Percentiles rank a stretch among this genome's conserved stretches.
Conservation (phyloP, 2,888 invertebrate genomes). For the Acanthosepion esculentum region DNA sequence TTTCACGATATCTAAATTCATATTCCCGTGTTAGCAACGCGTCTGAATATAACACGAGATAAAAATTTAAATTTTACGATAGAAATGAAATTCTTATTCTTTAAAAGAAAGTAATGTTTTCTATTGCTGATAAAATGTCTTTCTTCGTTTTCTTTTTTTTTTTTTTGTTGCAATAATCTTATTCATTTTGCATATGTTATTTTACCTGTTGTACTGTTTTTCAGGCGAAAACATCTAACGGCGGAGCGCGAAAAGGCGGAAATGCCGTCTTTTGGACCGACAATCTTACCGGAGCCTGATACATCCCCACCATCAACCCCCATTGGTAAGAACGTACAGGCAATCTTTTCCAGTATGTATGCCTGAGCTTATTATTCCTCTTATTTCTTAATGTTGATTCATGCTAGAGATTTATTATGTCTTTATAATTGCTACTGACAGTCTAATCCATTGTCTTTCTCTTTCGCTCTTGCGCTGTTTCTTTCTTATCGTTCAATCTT, state of each 20-base stretch:
- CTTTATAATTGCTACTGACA: not conserved
- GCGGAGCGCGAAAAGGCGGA: constrained; percentile 69
- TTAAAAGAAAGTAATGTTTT: too few relatives aligned
- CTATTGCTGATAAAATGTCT: too few relatives aligned
- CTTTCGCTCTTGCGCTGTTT: too few relatives aligned
- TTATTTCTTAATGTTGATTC: not conserved
- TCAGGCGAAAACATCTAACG: constrained; percentile 65
- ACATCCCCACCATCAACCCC: constrained; percentile 68
- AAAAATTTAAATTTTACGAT: too few relatives aligned
- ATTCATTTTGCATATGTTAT: not conserved
- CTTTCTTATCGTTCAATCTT: too few relatives aligned
- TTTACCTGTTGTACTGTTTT: not conserved
- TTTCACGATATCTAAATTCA: not conserved
- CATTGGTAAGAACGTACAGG: constrained; percentile 58
- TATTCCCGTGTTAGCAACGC: not conserved
- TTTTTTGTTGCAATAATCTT: not conserved
- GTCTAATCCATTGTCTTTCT: too few relatives aligned
- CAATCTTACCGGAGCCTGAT: constrained; percentile 70
- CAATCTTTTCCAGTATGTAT: constrained; percentile 48
- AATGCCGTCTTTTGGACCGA: constrained; percentile 70
- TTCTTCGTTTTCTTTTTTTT: too few relatives aligned
- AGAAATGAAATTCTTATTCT: too few relatives aligned
- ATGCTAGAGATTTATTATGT: not conserved
- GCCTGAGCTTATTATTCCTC: not conserved
- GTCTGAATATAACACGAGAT: too few relatives aligned